These are phyloP conservation scores for Elachura formosa DNA, from an alignment of 2,113 vertebrate species.

Conservation along the genomic window DNA sequence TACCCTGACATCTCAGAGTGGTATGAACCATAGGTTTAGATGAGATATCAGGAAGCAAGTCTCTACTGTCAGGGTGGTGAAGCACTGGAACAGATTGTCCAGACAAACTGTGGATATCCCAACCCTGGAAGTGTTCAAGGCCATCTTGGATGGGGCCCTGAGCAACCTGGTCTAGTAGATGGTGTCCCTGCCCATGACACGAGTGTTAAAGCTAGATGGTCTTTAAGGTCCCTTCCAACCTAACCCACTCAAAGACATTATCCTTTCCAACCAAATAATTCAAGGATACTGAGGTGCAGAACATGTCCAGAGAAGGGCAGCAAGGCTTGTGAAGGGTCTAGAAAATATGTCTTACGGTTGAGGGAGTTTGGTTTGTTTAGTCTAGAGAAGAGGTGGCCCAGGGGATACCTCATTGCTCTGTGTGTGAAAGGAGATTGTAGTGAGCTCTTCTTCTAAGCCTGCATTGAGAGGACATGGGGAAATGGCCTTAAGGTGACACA, in stretches of 20 bases:
- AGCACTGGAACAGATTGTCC: neutral
- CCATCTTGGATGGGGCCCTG: neutral
- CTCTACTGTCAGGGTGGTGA: neutral
- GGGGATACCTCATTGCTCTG: neutral
- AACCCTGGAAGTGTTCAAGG: neutral
- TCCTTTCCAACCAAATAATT: neutral
- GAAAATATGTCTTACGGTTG: neutral
- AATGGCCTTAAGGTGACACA: neutral
- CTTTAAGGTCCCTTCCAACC: neutral
- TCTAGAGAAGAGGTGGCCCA: neutral
- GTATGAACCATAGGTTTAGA: neutral
- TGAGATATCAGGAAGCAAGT: neutral
- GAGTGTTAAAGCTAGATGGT: neutral
- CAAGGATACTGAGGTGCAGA: neutral
- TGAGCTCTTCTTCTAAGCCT: neutral
- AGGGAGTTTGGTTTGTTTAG: neutral
- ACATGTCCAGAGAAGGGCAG: neutral
- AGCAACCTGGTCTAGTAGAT: neutral
- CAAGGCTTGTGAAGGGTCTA: neutral
- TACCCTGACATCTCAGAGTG: too few species aligned
- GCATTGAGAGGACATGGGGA: neutral
- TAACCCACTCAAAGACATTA: neutral
- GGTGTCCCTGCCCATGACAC: neutral
- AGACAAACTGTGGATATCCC: neutral
- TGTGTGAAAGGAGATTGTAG: neutral